Percentiles rank a stretch among this genome's conserved stretches.
phyloP scores from a whole-genome alignment of 2,797 vertebrate genomes.

The Tolypeutes matacus region DNA sequence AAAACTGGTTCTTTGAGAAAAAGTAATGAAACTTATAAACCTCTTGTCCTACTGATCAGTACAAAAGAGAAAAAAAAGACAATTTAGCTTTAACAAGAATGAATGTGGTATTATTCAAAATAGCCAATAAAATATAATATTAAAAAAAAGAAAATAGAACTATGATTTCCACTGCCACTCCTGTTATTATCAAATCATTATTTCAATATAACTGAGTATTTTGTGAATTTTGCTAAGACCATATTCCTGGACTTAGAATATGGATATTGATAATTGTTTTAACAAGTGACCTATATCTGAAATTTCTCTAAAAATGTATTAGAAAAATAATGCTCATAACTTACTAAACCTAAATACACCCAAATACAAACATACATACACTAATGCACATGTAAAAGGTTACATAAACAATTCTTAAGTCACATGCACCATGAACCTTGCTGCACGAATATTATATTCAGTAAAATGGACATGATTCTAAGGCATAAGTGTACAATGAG shows the following conservation, averaged over 20 bases:
- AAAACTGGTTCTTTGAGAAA: not conserved
- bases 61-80: not conserved
- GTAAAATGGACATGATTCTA: not conserved
- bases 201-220: not conserved
- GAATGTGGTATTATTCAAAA: conserved; percentile 30
- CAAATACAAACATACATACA: not conserved
- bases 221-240: not conserved
- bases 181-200: not conserved
- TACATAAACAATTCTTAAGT: not conserved
- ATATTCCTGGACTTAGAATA: not conserved
- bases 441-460: not conserved
- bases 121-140: conserved; percentile 69
- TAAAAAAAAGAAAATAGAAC: conserved; percentile 57
- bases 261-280: not conserved
- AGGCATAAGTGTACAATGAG: not conserved
- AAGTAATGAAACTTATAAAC: not conserved
- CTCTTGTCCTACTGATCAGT: not conserved
- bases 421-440: not conserved
- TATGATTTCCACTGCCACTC: not conserved
- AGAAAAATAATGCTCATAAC: not conserved
- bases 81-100: not conserved
- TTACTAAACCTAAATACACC: not conserved
- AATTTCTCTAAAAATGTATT: not conserved
- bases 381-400: not conserved
- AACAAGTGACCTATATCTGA: conserved; percentile 35